Percentiles rank a stretch among this genome's conserved stretches.
Conservation (phyloP, 2,797 vertebrate species). For the Cebuella pygmaea region DNA sequence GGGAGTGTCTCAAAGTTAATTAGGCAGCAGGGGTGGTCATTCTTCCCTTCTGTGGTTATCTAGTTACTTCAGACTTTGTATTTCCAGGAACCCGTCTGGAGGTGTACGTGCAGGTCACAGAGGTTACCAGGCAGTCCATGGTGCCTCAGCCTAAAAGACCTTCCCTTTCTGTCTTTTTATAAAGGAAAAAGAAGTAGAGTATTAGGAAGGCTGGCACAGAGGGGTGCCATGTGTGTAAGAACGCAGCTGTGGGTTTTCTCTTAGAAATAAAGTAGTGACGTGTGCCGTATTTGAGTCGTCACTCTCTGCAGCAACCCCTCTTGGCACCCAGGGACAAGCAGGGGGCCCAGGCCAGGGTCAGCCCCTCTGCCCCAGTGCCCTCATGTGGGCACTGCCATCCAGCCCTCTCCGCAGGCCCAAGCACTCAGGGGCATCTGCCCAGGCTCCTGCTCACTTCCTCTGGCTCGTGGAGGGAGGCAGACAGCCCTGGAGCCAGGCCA, state of each 20-base stretch:
- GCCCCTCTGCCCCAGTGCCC: background rate
- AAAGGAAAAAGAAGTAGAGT: too few relatives aligned
- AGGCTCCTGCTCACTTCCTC: background rate
- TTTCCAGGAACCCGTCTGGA: too few relatives aligned
- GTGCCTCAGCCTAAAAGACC: too few relatives aligned
- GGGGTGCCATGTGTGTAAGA: conserved; percentile 47
- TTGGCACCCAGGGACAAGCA: background rate
- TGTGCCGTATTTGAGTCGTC: fast-evolving
- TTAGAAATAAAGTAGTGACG: conserved; percentile 69
- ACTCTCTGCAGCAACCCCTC: background rate
- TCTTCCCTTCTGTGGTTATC: too few relatives aligned
- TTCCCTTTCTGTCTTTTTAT: too few relatives aligned
- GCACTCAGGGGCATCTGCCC: background rate
- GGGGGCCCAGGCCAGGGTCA: background rate
- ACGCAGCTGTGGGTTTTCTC: conserved; percentile 56
- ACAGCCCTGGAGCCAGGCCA: background rate
- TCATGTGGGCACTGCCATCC: background rate
- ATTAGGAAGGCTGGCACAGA: too few relatives aligned
- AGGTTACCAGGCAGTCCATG: too few relatives aligned
- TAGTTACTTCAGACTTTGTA: too few relatives aligned
- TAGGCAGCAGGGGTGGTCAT: too few relatives aligned
- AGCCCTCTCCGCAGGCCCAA: background rate
- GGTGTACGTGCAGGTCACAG: too few relatives aligned
- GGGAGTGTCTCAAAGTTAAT: too few relatives aligned
- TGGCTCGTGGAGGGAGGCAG: too few relatives aligned